Base-by-base conservation (phyloP, 2,888 invertebrate species). In the Agelastica alni region DNA sequence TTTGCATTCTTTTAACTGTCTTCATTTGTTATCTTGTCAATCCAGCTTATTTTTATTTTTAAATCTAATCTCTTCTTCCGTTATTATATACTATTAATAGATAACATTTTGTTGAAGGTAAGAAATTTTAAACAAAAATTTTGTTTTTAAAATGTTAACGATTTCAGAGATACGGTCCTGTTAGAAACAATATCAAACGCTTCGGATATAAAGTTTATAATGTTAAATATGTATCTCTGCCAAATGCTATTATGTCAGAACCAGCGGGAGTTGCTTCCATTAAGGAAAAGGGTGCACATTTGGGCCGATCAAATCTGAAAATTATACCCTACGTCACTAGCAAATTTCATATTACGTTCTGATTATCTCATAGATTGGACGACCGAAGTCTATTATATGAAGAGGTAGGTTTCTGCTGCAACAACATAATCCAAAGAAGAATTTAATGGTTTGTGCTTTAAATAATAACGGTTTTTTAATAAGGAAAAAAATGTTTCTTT, bases 181-280 rank as follows among this genome's bases (percentile, higher is more conserved):
- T 41, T 16, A n/a, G 22, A 18, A 41, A 41, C 14, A 16, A 41
- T 14, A 41, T 20, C 18, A 18, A 32, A 31, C 14, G 30, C 31
- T 49, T 49, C 20, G 31, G 36, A 32, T 55, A 51, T 56, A 51
- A 53, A 53, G 36, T 59, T 53, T 62, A 60, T 64, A 62, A 63
- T 57, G 61, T 64, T 62, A 39, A 17, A 63, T 66, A 60, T 61
- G 59, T 64, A 61, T 63, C 60, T 52, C 48, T 53, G 59, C 62
- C 66, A 66, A 65, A 66, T 66, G 66, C 60, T 60, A 61, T 64
- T 59, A 63, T 53, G 59, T 51, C 51, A 37, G 20, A 52, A 53
- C 6, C 66, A 60, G 63, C 65, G 37, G 59, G 66, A 58, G 61
- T 61, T 59, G 43, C 14, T 47, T 56, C 58, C 60, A 58, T 59